A percentile compares a stretch with the other conserved stretches of the same genome.
phyloP scores from a whole-genome alignment of 2,113 vertebrate species.

The Zosterops japonicus region DNA sequence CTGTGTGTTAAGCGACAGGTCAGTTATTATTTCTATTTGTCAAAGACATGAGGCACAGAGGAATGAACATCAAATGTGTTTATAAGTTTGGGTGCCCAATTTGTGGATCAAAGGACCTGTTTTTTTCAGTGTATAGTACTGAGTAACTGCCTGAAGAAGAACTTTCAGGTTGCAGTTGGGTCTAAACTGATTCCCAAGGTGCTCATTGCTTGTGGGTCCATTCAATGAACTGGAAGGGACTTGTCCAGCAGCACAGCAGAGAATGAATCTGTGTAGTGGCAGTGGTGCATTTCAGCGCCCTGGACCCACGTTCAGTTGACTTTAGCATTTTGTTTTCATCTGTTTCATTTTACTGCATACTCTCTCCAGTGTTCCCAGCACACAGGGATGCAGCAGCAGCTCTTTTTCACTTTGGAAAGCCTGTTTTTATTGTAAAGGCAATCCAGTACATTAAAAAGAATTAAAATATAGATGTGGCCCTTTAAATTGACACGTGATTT shows the following conservation, averaged over 20 bases:
- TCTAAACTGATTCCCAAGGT: neutral
- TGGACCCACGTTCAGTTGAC: neutral
- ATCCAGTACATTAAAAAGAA: neutral
- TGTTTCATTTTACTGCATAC: neutral
- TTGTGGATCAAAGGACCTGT: neutral
- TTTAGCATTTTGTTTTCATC: neutral
- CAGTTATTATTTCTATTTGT: neutral
- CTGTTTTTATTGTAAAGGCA: neutral
- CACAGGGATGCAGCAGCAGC: neutral
- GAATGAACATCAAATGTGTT: neutral
- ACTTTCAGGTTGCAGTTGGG: neutral
- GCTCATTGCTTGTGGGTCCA: neutral
- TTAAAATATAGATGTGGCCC: neutral
- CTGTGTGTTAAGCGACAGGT: neutral
- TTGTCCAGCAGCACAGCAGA: neutral
- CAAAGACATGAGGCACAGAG: neutral
- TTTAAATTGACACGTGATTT: neutral
- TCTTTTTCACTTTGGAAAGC: neutral
- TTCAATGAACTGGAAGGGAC: neutral
- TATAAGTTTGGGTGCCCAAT: neutral
- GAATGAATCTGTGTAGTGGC: neutral
- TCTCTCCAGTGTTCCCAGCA: neutral
- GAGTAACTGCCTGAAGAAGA: neutral
- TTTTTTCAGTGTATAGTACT: neutral
- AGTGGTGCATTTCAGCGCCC: neutral